These are phyloP conservation scores for Rhea pennata DNA, from an alignment of 2,113 vertebrate species.

Conservation along the genomic window DNA sequence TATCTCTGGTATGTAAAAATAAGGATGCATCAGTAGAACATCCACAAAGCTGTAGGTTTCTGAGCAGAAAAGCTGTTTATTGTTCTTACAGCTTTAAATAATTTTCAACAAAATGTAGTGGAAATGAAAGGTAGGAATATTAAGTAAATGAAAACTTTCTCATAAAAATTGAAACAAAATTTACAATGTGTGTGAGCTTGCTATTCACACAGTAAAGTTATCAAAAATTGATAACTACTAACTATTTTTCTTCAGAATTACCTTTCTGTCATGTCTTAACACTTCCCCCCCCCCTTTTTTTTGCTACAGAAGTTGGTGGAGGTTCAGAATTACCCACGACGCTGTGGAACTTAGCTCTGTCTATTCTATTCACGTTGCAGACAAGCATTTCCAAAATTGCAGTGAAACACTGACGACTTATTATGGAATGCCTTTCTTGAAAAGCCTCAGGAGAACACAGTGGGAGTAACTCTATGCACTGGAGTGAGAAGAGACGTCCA, in stretches of 20 bases:
- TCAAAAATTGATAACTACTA: not conserved
- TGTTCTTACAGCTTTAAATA: constrained; percentile 2
- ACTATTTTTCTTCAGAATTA: not conserved
- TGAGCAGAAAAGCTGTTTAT: constrained; percentile 8
- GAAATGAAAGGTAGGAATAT: constrained; percentile 13
- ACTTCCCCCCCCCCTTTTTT: not conserved
- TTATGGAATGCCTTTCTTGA: not conserved
- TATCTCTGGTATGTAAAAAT: constrained; percentile 34
- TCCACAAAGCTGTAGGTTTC: not conserved
- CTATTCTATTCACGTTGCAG: not conserved
- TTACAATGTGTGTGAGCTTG: not conserved
- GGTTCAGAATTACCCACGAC: not conserved
- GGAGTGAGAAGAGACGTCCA: not conserved
- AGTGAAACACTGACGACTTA: not conserved
- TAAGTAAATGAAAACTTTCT: constrained; percentile 1
- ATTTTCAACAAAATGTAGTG: not conserved
- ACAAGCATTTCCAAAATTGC: not conserved
- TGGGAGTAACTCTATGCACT: not conserved
- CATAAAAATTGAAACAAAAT: not conserved
- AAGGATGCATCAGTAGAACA: not conserved
- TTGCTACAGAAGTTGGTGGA: not conserved
- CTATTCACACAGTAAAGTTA: not conserved
- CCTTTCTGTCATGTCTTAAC: not conserved
- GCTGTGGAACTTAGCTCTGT: not conserved
- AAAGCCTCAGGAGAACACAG: not conserved